phyloP scores from a whole-genome alignment of 2,797 vertebrate species.

The Xerus rutilus region DNA sequence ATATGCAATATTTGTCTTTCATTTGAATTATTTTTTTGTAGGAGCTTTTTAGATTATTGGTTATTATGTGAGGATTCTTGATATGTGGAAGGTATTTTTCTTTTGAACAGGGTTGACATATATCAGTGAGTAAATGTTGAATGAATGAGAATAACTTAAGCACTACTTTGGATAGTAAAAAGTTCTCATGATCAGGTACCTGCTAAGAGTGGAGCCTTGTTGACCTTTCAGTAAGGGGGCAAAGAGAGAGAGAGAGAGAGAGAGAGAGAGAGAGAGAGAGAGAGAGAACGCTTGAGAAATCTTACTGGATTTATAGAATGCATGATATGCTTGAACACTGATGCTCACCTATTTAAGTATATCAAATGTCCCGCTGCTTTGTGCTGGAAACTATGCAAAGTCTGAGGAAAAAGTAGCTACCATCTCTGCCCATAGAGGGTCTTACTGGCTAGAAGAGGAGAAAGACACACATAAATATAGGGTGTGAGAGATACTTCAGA shows the following conservation, averaged over 20 bases:
- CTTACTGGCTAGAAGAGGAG: neutral
- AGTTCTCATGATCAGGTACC: slow-evolving; percentile 2
- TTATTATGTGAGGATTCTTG: slow-evolving; percentile 13
- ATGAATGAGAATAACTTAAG: neutral
- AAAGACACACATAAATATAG: neutral
- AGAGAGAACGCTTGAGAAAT: neutral
- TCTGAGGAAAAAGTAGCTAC: neutral
- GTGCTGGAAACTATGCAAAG: neutral
- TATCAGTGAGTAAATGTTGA: neutral
- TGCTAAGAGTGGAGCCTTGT: neutral
- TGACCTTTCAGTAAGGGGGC: neutral
- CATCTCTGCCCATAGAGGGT: neutral
- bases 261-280: neutral
- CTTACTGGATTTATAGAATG: neutral
- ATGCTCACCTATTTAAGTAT: neutral
- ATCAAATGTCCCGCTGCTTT: neutral
- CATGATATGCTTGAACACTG: slow-evolving; percentile 4
- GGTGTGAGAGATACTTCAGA: neutral
- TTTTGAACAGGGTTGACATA: neutral
- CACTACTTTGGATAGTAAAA: neutral
- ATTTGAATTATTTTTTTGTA: slow-evolving; percentile 28
- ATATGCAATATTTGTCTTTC: neutral
- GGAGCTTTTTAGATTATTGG: neutral
- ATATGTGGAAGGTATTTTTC: neutral
- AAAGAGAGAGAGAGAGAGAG: neutral